Percentiles rank a stretch among this genome's conserved stretches.
Evolutionary conservation across 2,797 vertebrate genomes (phyloP).

Genomic region (Hemibagrus guttatus): DNA sequence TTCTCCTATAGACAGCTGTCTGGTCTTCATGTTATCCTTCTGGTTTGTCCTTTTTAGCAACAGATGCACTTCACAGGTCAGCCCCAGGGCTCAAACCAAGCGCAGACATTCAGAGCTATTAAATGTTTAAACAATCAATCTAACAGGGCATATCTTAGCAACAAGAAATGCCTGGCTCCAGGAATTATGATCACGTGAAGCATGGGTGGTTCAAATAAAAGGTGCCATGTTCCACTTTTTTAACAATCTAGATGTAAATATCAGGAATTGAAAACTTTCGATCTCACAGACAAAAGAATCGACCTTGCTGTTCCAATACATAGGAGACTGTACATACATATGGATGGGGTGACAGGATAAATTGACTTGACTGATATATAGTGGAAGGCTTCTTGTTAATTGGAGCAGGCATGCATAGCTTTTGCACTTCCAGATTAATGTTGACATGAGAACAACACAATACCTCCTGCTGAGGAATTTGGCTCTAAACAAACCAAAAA

Average conservation of each 20-base stretch:
- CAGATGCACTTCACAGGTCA: neutral
- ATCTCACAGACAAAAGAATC: neutral
- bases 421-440: neutral
- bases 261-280: neutral
- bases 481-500: neutral
- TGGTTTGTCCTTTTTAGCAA: neutral
- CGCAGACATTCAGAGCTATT: neutral
- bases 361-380: neutral
- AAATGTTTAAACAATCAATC: neutral
- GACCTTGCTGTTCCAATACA: neutral
- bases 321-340: neutral
- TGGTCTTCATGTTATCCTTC: neutral
- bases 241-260: neutral
- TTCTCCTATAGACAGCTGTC: neutral
- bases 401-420: neutral
- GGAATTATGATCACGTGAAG: neutral
- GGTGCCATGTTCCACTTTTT: too few relatives aligned
- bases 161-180: neutral
- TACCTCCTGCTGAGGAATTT: constrained; percentile 1
- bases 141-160: neutral
- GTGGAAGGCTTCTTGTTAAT: neutral
- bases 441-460: neutral
- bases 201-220: neutral
- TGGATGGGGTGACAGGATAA: neutral
- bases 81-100: neutral